Evolutionary conservation across 2,888 invertebrate genomes (phyloP).

Genomic region (Caenorhabditis becei): DNA sequence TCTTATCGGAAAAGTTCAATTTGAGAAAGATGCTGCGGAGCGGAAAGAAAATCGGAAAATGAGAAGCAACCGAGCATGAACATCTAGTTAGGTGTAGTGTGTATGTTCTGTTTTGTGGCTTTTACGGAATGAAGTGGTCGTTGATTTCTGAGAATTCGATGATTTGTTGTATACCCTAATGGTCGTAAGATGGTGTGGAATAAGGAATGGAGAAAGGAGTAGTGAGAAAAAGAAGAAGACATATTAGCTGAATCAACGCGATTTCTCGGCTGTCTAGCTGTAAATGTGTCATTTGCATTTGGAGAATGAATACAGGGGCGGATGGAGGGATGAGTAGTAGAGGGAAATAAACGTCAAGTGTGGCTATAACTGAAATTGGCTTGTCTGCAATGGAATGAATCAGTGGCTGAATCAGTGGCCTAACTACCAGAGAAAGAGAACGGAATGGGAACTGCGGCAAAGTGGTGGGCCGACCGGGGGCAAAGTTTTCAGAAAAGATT

Average conservation of each 20-base stretch:
- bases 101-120: neutral
- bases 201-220: conserved; percentile 10
- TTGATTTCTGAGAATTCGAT: conserved; percentile 17
- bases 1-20: neutral
- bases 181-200: conserved; percentile 37
- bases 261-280: conserved; percentile 40
- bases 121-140: conserved; percentile 28
- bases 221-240: conserved; percentile 18
- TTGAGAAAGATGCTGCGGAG: conserved; percentile 20
- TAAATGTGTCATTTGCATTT: conserved; percentile 61
- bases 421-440: neutral
- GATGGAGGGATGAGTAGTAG: conserved; percentile 26
- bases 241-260: conserved; percentile 58
- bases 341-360: conserved; percentile 27
- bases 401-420: neutral
- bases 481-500: conserved; percentile 49
- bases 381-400: neutral
- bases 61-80: conserved; percentile 23
- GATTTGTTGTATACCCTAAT: conserved; percentile 49
- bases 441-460: conserved; percentile 25
- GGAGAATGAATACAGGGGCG: conserved; percentile 10
- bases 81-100: conserved; percentile 18
- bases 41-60: conserved; percentile 17
- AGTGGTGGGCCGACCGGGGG: conserved; percentile 28
- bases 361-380: conserved; percentile 30